phyloP scores from a whole-genome alignment of 2,888 invertebrate species.

The Drosophila phalerata region DNA sequence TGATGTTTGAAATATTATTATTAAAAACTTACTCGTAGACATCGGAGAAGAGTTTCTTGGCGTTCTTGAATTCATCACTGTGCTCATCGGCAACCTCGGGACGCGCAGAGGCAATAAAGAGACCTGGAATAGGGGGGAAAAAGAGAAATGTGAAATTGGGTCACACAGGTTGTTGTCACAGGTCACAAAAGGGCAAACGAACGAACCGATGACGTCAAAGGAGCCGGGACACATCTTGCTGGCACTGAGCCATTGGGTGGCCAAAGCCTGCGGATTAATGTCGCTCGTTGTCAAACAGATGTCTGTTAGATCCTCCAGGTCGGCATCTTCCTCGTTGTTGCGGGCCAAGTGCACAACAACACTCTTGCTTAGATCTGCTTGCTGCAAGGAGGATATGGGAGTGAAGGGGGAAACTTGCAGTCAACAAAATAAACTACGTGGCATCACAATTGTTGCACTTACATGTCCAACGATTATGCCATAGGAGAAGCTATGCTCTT shows the following conservation, averaged over 20 bases:
- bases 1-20: too few relatives aligned
- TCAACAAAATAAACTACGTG: conserved; percentile 59
- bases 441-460: conserved; percentile 47
- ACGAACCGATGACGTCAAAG: conserved; percentile 92
- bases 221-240: conserved; percentile 96
- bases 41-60: conserved; percentile 78
- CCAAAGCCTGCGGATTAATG: conserved; percentile 78
- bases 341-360: conserved; percentile 92
- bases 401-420: conserved; percentile 1
- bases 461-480: conserved; percentile 94
- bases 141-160: conserved; percentile 10
- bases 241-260: conserved; percentile 93
- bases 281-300: conserved; percentile 66
- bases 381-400: conserved; percentile 63
- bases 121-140: conserved; percentile 85
- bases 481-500: conserved; percentile 88
- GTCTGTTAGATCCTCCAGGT: conserved; percentile 65
- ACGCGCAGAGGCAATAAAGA: conserved; percentile 91
- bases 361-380: conserved; percentile 88
- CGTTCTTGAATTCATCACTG: conserved; percentile 71
- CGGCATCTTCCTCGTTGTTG: conserved; percentile 88
- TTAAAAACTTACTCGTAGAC: conserved; percentile 71
- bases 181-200: conserved; percentile 3
- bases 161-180: conserved; percentile 7
- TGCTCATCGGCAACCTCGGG: conserved; percentile 87